A percentile compares a stretch with the other conserved stretches of the same genome.
Evolutionary conservation across 2,113 vertebrate genomes (phyloP).

Genomic region (Tachuris rubrigastra): DNA sequence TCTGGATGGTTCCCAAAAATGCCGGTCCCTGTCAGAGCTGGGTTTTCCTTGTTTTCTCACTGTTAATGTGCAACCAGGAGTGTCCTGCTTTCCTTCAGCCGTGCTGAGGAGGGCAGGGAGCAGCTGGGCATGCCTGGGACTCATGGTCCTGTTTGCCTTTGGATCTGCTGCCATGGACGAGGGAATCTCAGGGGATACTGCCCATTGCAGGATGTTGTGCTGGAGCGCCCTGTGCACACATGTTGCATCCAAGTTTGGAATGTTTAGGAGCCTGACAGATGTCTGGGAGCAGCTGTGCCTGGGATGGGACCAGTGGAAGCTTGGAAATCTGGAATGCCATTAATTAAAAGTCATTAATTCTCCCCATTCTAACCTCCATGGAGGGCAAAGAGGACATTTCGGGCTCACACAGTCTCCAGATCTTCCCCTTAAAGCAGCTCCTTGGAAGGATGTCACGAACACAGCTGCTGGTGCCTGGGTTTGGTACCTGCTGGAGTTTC

Average conservation of each 20-base stretch:
- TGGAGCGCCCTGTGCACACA: background rate
- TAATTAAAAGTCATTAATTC: background rate
- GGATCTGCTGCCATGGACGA: too few relatives aligned
- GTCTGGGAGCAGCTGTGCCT: background rate
- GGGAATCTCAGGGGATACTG: background rate
- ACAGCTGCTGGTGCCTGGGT: background rate
- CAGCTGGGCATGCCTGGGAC: background rate
- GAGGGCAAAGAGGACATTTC: background rate
- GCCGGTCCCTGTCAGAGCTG: background rate
- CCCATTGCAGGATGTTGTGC: accelerated
- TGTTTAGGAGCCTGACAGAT: background rate
- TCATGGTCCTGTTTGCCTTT: background rate
- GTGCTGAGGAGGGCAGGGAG: background rate
- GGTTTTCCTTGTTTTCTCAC: background rate
- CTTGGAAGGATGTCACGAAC: background rate
- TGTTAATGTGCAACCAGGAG: background rate
- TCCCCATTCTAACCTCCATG: background rate
- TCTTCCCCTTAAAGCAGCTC: background rate
- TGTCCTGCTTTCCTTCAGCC: background rate
- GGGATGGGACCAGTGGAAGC: background rate
- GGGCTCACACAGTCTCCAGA: background rate
- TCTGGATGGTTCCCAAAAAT: background rate
- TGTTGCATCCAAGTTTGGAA: background rate
- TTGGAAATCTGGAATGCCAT: background rate
- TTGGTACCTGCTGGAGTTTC: background rate